These are phyloP conservation scores for Staurois parvus DNA, from an alignment of 2,797 vertebrate species.

Conservation along the genomic window DNA sequence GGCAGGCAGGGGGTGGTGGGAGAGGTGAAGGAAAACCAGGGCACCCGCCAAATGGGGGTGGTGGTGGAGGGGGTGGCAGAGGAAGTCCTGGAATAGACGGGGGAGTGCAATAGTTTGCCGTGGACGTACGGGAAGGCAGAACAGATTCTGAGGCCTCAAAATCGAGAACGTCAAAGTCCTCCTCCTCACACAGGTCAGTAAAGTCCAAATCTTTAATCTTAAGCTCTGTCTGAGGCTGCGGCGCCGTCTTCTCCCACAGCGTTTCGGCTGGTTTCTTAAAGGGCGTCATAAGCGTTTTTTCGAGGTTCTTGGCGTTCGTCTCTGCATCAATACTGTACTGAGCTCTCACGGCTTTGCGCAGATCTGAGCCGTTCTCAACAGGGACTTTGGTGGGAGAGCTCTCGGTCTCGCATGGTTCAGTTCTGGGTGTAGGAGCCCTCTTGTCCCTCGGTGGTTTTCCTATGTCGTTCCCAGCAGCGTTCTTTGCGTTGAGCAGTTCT, in stretches of 20 bases:
- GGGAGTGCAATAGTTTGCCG: conserved; percentile 61
- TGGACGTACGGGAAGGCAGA: conserved; percentile 55
- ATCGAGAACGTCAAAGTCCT: conserved; percentile 89
- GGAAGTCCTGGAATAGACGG: conserved; percentile 64
- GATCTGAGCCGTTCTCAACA: conserved; percentile 71
- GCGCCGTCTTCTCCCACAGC: conserved; percentile 77
- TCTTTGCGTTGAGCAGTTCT: conserved; percentile 45
- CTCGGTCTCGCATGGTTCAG: conserved; percentile 64
- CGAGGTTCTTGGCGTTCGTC: conserved; percentile 75
- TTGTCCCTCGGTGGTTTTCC: conserved; percentile 37
- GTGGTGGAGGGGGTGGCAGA: conserved; percentile 65
- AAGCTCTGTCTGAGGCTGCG: conserved; percentile 74
- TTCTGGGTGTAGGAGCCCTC: conserved; percentile 23
- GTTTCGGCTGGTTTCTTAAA: conserved; percentile 72
- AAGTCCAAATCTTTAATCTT: conserved; percentile 96
- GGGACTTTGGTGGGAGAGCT: conserved; percentile 68
- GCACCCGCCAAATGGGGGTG: conserved; percentile 62
- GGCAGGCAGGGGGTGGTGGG: conserved; percentile 47
- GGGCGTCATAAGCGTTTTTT: conserved; percentile 77
- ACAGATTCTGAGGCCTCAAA: conserved; percentile 70
- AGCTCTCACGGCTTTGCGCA: conserved; percentile 68
- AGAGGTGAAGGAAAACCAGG: conserved; percentile 66
- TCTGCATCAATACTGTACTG: conserved; percentile 84
- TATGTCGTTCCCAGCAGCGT: conserved; percentile 61
- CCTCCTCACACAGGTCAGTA: conserved; percentile 92